Evolutionary conservation across 2,888 invertebrate genomes (phyloP).

Genomic region (Nephrocerus scutellatus): DNA sequence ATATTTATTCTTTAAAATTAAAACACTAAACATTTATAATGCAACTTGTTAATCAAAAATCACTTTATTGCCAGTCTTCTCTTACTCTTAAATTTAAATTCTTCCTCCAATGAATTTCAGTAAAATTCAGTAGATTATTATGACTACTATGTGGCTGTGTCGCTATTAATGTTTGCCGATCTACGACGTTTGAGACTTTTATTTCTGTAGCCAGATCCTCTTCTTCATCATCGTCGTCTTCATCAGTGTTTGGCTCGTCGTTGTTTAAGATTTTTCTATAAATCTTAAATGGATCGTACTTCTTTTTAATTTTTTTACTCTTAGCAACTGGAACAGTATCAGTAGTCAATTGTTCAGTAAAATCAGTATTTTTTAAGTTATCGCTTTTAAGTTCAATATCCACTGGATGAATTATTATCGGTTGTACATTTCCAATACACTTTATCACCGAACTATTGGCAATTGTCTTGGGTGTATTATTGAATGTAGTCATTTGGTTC

Average conservation of each 20-base stretch:
- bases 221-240: constrained; percentile 16
- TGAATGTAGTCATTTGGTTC: constrained; percentile 1
- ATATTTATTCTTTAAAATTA: too few species aligned
- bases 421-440: constrained; percentile 42
- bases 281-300: constrained; percentile 35
- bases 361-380: too few species aligned
- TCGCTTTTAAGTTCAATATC: too few species aligned
- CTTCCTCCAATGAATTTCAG: constrained; percentile 51
- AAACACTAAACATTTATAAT: too few species aligned
- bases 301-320: constrained; percentile 25
- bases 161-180: constrained; percentile 12
- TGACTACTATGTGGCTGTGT: constrained; percentile 10
- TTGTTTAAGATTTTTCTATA: constrained; percentile 34
- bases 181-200: background rate
- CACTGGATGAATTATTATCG: constrained; percentile 31
- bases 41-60: too few species aligned
- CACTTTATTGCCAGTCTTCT: too few species aligned
- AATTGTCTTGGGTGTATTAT: constrained; percentile 20
- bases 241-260: constrained; percentile 23
- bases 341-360: too few species aligned
- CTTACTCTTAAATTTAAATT: constrained; percentile 40
- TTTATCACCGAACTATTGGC: constrained; percentile 40
- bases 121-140: constrained; percentile 31
- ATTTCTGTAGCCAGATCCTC: constrained; percentile 7
- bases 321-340: background rate